Percentiles rank a stretch among this genome's conserved stretches.
phyloP scores from a whole-genome alignment of 1,140 invertebrate species.

The Teleopsis dalmanni region DNA sequence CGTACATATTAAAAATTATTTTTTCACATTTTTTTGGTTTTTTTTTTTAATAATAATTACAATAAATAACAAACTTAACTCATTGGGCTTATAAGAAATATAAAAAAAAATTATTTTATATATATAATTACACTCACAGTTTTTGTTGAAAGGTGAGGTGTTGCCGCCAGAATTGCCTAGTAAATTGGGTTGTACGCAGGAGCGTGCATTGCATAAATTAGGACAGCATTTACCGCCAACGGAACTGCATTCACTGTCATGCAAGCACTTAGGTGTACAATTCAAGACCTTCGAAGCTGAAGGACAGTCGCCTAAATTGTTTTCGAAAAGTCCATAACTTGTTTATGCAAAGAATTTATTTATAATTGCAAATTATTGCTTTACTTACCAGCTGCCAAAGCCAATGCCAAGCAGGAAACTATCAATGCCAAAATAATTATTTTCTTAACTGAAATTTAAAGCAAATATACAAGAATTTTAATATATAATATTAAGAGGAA shows the following conservation, averaged over 20 bases:
- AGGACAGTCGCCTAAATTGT: constrained; percentile 51
- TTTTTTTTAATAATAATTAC: too few relatives aligned
- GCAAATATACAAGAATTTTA: too few relatives aligned
- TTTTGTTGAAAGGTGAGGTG: constrained; percentile 38
- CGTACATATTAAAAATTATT: too few relatives aligned
- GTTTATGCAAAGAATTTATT: too few relatives aligned
- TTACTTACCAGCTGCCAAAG: too few relatives aligned
- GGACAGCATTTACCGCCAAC: constrained; percentile 59
- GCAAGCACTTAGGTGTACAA: constrained; percentile 58
- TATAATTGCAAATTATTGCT: too few relatives aligned
- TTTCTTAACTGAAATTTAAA: too few relatives aligned
- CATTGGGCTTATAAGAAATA: neutral
- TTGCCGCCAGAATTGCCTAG: constrained; percentile 26
- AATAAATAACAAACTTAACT: neutral
- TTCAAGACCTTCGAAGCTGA: constrained; percentile 53
- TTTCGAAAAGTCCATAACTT: too few relatives aligned
- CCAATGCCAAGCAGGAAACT: too few relatives aligned
- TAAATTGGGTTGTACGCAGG: constrained; percentile 50
- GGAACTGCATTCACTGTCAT: constrained; percentile 55
- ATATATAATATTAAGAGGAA: too few relatives aligned
- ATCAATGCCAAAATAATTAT: too few relatives aligned
- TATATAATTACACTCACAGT: constrained; percentile 24
- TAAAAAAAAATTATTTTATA: neutral
- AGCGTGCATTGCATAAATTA: constrained; percentile 59
- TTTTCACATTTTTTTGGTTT: too few relatives aligned